phyloP scores from a whole-genome alignment of 2,113 vertebrate genomes.

The Leuciscus idus region DNA sequence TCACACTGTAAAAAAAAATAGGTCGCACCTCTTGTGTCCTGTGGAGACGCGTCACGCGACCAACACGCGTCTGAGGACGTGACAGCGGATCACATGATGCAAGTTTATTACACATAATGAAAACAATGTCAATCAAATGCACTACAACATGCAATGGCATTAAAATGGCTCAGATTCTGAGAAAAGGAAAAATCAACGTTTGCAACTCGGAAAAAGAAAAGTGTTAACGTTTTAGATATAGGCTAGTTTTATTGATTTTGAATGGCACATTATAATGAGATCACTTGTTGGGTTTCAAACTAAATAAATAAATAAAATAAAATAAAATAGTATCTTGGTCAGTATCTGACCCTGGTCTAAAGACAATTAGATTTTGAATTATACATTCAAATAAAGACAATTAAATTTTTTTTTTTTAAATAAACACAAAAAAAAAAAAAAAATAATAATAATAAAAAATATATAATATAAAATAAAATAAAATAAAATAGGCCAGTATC shows the following conservation, averaged over 20 bases:
- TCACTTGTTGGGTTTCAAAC: not conserved
- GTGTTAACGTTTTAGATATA: not conserved
- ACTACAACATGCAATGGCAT: not conserved
- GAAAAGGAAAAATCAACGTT: not conserved
- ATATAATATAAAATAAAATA: not conserved
- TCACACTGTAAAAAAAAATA: too few species aligned
- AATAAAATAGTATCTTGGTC: not conserved
- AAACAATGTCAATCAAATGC: too few species aligned
- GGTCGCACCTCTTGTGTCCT: not conserved
- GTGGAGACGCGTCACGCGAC: not conserved
- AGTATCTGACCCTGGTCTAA: not conserved
- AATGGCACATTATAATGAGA: not conserved
- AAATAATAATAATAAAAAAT: not conserved
- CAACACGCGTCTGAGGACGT: not conserved
- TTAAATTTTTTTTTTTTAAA: too few species aligned
- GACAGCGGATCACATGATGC: conserved; percentile 2
- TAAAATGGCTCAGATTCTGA: not conserved
- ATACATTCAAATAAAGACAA: not conserved
- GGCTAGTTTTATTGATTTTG: not conserved
- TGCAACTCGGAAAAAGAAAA: not conserved
- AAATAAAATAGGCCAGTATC: not conserved
- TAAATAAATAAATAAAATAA: not conserved
- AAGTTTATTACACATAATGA: not conserved
- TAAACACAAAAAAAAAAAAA: too few species aligned
- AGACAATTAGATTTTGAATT: not conserved